These are phyloP conservation scores for Platorchestia sp. DNA, from an alignment of 1,140 invertebrate species.

Conservation along the genomic window DNA sequence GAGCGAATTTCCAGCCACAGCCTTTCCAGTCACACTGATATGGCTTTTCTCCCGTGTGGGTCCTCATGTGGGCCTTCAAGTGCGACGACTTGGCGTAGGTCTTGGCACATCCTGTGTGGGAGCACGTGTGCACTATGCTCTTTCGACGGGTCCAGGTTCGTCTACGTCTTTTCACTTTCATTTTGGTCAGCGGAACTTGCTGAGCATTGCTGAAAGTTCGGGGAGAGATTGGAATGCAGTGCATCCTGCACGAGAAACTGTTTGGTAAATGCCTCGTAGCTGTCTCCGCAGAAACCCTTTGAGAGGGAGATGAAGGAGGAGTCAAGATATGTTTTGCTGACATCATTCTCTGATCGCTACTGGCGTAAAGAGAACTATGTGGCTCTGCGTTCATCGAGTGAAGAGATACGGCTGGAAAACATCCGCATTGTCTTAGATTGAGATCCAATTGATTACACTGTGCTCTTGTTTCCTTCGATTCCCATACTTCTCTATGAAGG, in stretches of 20 bases:
- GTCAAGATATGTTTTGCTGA: constrained; percentile 3
- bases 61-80: constrained; percentile 78
- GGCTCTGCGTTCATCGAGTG: neutral
- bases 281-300: neutral
- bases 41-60: constrained; percentile 80
- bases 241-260: constrained; percentile 1
- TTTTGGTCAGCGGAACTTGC: constrained; percentile 47
- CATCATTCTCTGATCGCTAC: neutral
- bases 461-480: neutral
- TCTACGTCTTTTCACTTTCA: constrained; percentile 60
- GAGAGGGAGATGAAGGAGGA: constrained; percentile 20
- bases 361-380: neutral
- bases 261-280: neutral
- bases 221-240: neutral
- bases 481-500: neutral
- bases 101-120: constrained; percentile 79
- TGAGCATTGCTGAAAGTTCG: neutral
- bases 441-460: constrained; percentile 18
- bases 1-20: constrained; percentile 87
- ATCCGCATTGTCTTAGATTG: neutral
- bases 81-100: constrained; percentile 82
- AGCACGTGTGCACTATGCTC: constrained; percentile 76
- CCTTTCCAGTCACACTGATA: constrained; percentile 83
- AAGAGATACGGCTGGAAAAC: constrained; percentile 10
- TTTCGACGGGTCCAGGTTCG: constrained; percentile 59